Base-by-base conservation (phyloP, 2,797 vertebrate genomes). In the Poecile montanus region DNA sequence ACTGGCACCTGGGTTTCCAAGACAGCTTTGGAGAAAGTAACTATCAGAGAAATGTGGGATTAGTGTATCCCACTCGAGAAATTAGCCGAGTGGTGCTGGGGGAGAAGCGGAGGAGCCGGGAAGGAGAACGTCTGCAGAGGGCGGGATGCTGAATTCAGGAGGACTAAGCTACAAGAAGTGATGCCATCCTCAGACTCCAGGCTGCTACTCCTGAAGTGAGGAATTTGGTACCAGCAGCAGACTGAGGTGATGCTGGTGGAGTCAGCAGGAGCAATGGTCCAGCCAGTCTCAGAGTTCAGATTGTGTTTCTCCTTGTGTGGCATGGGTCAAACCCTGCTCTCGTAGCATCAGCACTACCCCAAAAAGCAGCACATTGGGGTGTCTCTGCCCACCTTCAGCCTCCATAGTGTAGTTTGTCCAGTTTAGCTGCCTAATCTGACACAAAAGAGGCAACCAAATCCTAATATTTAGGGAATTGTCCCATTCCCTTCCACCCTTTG, bases 1-100 rank as follows among this genome's bases (percentile, higher is more conserved):
- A 12, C 17, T 6, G 8, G 45, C 82, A 88, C 62, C 36, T 56
- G 76, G 25, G 62, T 65, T 88, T 91, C 65, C 2, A 2, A 93
- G 80, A 51, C 74, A 76, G 93, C 75, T 91, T 76, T 88, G 78
- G 72, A 89, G 81, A 79, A 96, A 87, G 93, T 73, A 88, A 61
- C 81, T 72, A 36, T 51, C 54, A 76, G 68, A 85, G 67, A 90
- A 91, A 96, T 47, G 71, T 10, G 32, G 91, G 66, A 81, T 95
- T 79, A 89, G 68, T 0, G 15, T 13, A 16, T 77, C 71, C 93
- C 6, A 7, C 75, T 76, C 1, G 1, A 91, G 77, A 88, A 91
- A 93, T 87, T 47, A 84, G 73, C 70, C 0, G 2, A 47, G 83
- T 9, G 17, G 62, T 61, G 53, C 60, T 42, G 80, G 40, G 60